Percentiles rank a stretch among this genome's conserved stretches.
phyloP scores from a whole-genome alignment of 2,113 vertebrate genomes.

The Sander vitreus region DNA sequence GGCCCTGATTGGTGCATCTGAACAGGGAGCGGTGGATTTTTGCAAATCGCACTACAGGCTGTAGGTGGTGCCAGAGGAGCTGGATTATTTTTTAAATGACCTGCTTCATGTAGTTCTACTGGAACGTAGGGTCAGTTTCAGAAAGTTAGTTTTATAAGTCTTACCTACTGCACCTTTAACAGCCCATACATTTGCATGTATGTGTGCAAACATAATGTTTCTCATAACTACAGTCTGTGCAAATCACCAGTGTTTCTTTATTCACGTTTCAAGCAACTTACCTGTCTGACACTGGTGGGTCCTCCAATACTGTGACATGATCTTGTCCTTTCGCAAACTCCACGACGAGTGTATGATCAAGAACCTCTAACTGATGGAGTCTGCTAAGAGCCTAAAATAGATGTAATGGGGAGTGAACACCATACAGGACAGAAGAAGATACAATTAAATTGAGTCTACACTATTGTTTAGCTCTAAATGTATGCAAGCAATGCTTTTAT shows the following conservation, averaged over 20 bases:
- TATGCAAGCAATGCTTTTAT: background rate
- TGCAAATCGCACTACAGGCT: too few species aligned
- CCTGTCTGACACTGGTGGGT: constrained; percentile 85
- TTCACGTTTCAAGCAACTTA: constrained; percentile 30
- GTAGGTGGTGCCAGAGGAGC: too few species aligned
- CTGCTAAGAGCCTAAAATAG: constrained; percentile 88
- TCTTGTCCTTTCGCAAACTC: constrained; percentile 95
- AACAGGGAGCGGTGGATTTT: too few species aligned
- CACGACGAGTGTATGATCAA: constrained; percentile 91
- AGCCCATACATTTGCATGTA: background rate
- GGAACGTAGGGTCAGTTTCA: too few species aligned
- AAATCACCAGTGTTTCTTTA: background rate
- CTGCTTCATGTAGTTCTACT: too few species aligned
- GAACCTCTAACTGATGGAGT: constrained; percentile 92
- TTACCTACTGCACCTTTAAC: background rate
- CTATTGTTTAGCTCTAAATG: background rate
- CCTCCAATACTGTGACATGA: constrained; percentile 83
- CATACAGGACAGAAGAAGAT: background rate
- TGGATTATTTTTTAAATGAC: too few species aligned
- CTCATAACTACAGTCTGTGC: background rate
- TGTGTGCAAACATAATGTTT: background rate
- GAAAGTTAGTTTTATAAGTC: too few species aligned
- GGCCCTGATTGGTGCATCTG: too few species aligned
- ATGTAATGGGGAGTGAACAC: background rate
- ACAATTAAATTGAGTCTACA: background rate